Evolutionary conservation across 2,888 invertebrate species (phyloP), one percentile per base, ranked within the genome.

Genomic region (Dendrolimus houi): DNA sequence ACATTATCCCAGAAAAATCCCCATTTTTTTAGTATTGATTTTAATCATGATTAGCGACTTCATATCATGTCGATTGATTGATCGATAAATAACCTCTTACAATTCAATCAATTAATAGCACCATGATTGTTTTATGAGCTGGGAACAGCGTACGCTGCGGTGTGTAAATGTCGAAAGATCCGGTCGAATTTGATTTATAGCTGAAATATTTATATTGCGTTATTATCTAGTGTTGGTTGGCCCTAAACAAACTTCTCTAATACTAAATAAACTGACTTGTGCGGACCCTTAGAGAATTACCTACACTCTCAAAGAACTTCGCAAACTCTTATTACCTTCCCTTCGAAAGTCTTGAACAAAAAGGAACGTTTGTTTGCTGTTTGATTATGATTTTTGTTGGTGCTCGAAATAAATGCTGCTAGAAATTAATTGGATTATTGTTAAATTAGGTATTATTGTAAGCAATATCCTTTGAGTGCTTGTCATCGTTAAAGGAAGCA

Each of bases 181-280:
- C 29, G 29, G 29, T 6, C 29, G 29, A 71, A 73, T 72, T 78
- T 74, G 75, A 80, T 81, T 83, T 79, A 72, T 71, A 65, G 66
- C 62, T 61, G 74, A 67, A 77, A 82, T 85, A 84, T 84, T 85
- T 83, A 79, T 83, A 78, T 81, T 79, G 67, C 69, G 74, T 81
- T 86, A 85, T 81, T 78, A 80, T 81, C 78, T 76, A 80, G 79
- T 83, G 83, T 79, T 68, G 75, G 72, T 67, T 61, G 67, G 69
- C 67, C 82, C 85, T 85, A 83, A 85, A 72, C 79, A 84, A 86
- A 85, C 85, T 72, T 72, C 69, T 74, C 72, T 79, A 80, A 85
- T 83, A 83, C 81, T 83, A 79, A 83, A 79, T 73, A 83, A 85
- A 86, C 84, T 75, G 69, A 81, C 75, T 77, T 12, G 71, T 69